Base-by-base conservation (phyloP, 2,113 vertebrate species). In the Gallinago media region DNA sequence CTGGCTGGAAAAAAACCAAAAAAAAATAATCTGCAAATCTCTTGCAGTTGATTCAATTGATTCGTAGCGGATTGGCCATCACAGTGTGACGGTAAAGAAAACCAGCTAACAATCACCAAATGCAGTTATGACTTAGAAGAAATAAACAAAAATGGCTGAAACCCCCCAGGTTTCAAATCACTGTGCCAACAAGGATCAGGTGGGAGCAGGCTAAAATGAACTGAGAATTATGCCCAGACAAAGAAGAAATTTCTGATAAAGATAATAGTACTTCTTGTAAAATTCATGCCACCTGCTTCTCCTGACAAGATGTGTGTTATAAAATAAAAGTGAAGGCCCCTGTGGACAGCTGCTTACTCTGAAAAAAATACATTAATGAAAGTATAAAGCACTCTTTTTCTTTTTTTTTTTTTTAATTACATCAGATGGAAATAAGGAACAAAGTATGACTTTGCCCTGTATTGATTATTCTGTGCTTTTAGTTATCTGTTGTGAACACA, bases 241-340 rank as follows among this genome's bases (percentile, higher is more conserved):
- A 95, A 82, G 9, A 27, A 47, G 61, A 94, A 54, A 32, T n/a
- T 88, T 95, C 85, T 92, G 65, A 27, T 94, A 61, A 92, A 46
- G 61, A 85, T 31, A 42, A 82, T 84, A 36, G 22, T 11, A 5
- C 38, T 91, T 77, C 23, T 61, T 79, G 55, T 77, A 88, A 91
- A 94, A 82, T 66, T 42, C 49, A 80, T 20, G 23, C 32, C 67
- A 68, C 70, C 65, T 89, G 85, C 68, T 95, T 67, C 77, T 95
- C 65, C 75, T 85, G 73, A 89, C 55, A 94, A 95, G 63, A 52
- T 47, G 16, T 3, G 11, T 50, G 7, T 83, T 92, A 75, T 59
- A 68, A 96, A 89, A 72, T 27, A 80, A 77, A 74, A 62, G 8
- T 40, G 71, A 79, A 82, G 52, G 27, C 17, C 68, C 49, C 72